Percentiles rank a stretch among this genome's conserved stretches.
These are phyloP conservation scores for Drosophila nigricruria DNA, from an alignment of 2,888 invertebrate species.

Conservation along the genomic window DNA sequence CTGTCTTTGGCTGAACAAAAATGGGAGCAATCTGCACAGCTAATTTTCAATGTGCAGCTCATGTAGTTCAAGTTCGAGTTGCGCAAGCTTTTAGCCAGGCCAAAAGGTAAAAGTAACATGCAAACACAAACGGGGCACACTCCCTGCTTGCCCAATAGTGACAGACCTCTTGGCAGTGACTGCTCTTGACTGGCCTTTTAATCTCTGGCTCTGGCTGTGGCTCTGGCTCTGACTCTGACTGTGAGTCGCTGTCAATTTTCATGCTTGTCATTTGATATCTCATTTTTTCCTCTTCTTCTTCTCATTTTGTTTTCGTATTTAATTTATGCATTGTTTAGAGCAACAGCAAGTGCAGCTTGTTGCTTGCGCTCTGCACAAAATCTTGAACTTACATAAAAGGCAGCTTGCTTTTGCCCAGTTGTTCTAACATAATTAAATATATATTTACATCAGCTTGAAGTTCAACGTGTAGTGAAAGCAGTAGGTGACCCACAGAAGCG, in stretches of 20 bases:
- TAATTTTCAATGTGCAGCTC: slow-evolving; percentile 66
- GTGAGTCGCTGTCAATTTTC: slow-evolving; percentile 52
- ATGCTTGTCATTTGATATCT: slow-evolving; percentile 75
- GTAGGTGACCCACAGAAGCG: slow-evolving; percentile 4
- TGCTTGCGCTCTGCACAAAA: slow-evolving; percentile 60
- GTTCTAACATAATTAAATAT: slow-evolving; percentile 18
- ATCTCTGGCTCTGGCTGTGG: slow-evolving; percentile 55
- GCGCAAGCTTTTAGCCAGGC: slow-evolving; percentile 41
- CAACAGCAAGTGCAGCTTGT: slow-evolving; percentile 42
- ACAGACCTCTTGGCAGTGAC: slow-evolving; percentile 21
- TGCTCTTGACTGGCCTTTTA: slow-evolving; percentile 58
- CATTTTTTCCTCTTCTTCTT: slow-evolving; percentile 19
- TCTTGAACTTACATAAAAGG: slow-evolving; percentile 80
- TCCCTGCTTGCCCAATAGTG: slow-evolving; percentile 7
- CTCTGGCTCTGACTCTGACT: slow-evolving; percentile 3
- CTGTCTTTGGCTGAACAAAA: slow-evolving; percentile 24
- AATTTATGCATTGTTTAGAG: slow-evolving; percentile 66
- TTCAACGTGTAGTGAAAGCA: slow-evolving; percentile 18
- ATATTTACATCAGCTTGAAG: slow-evolving; percentile 4
- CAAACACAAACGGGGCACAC: too few species aligned
- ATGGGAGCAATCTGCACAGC: slow-evolving; percentile 71
- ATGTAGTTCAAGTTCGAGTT: slow-evolving; percentile 77
- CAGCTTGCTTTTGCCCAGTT: slow-evolving; percentile 60
- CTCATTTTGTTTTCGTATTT: slow-evolving; percentile 41
- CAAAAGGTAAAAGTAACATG: slow-evolving; percentile 63